A percentile compares a stretch with the other conserved stretches of the same genome.
Evolutionary conservation across 2,888 invertebrate species (phyloP).

Genomic region (Arenicola marina): DNA sequence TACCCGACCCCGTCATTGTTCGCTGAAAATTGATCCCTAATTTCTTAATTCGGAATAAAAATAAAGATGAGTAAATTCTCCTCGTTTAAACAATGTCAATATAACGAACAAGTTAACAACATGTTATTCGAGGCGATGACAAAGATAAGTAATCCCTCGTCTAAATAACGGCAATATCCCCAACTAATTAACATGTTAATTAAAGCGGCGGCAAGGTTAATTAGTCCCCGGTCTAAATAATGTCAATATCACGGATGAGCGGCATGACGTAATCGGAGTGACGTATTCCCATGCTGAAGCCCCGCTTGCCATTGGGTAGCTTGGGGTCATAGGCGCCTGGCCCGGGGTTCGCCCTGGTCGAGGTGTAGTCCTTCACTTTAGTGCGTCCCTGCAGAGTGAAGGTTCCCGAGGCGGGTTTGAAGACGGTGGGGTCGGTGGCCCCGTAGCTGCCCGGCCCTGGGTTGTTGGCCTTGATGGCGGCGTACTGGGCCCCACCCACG

Average conservation of each 20-base stretch:
- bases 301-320: slow-evolving; percentile 4
- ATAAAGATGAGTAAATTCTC: too few species aligned
- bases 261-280: slow-evolving; percentile 30
- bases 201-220: too few species aligned
- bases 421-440: slow-evolving; percentile 7
- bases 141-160: too few species aligned
- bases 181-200: too few species aligned
- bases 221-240: not conserved
- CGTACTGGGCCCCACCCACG: slow-evolving; percentile 19
- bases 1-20: too few species aligned
- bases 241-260: slow-evolving; percentile 21
- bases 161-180: too few species aligned
- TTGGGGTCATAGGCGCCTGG: slow-evolving; percentile 30
- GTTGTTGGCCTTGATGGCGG: slow-evolving; percentile 8
- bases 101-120: too few species aligned
- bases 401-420: not conserved
- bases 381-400: slow-evolving; percentile 27
- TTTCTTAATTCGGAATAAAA: too few species aligned
- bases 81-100: too few species aligned
- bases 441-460: slow-evolving; percentile 23
- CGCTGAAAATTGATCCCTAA: too few species aligned
- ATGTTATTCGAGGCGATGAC: too few species aligned
- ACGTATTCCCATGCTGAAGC: slow-evolving; percentile 24
- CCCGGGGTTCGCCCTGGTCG: slow-evolving; percentile 27
- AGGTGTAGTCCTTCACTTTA: slow-evolving; percentile 25